Conservation (phyloP, 2,888 invertebrate genomes). For the Thyatira batis region DNA sequence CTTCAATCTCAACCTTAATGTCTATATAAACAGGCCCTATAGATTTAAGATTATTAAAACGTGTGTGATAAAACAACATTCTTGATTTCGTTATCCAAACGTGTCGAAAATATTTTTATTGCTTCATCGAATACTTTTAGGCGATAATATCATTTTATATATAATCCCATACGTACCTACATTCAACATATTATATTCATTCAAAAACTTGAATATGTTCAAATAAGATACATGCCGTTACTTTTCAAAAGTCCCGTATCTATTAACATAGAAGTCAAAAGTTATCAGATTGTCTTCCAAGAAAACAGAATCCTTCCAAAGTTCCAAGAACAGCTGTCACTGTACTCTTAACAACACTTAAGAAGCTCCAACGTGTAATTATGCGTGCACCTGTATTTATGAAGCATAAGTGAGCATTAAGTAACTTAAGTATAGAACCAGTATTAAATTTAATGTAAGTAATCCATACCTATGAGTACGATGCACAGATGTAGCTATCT, state of each 20-base stretch:
- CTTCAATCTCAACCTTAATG: neutral
- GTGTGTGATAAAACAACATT: neutral
- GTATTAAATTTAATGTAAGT: conserved; percentile 14
- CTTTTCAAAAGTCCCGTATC: neutral
- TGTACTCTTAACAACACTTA: conserved; percentile 43
- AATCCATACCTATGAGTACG: neutral
- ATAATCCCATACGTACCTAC: too few species aligned
- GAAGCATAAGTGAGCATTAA: conserved; percentile 14
- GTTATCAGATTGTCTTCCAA: conserved; percentile 38
- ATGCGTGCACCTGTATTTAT: conserved; percentile 21
- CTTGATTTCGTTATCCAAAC: neutral
- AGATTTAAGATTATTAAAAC: neutral
- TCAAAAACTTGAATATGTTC: too few species aligned
- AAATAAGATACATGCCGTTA: too few species aligned
- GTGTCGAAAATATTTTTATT: neutral
- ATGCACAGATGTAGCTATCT: conserved; percentile 19
- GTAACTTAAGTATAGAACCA: conserved; percentile 18
- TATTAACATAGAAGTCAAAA: neutral
- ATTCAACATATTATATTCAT: too few species aligned
- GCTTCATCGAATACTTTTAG: neutral
- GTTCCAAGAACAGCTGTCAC: conserved; percentile 38
- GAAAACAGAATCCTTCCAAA: conserved; percentile 41
- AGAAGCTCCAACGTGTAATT: conserved; percentile 25
- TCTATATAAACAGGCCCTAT: neutral
- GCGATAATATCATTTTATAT: too few species aligned